Evolutionary conservation across 2,797 vertebrate species (phyloP).

Genomic region (Hydrocynus forskahlii): DNA sequence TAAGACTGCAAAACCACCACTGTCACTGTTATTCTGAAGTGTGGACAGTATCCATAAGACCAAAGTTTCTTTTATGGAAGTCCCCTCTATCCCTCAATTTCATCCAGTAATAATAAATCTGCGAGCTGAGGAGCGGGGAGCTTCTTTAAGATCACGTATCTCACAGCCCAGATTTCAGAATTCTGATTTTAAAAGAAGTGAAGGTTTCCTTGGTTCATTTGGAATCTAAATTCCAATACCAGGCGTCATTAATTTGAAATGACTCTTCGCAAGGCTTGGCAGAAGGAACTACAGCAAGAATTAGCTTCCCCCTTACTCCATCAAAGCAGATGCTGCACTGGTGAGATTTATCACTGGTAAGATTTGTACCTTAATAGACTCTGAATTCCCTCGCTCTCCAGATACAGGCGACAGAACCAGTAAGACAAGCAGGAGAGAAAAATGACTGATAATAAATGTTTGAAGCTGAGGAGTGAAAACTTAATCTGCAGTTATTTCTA

Average conservation of each 20-base stretch:
- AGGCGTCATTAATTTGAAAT: conserved; percentile 65
- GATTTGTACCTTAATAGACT: conserved; percentile 63
- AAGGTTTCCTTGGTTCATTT: conserved; percentile 25
- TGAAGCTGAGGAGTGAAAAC: conserved; percentile 58
- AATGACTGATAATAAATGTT: conserved; percentile 41
- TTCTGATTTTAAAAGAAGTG: conserved; percentile 12
- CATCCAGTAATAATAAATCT: conserved; percentile 37
- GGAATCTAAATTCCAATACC: conserved; percentile 56
- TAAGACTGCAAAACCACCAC: conserved; percentile 28
- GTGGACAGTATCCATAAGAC: conserved; percentile 26
- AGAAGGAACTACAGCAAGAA: conserved; percentile 35
- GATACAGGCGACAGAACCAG: conserved; percentile 36
- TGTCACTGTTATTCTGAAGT: conserved; percentile 21
- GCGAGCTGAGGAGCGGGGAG: not conserved
- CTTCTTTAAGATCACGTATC: conserved; percentile 35
- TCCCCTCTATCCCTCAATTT: conserved; percentile 4
- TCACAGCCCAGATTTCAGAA: conserved; percentile 3
- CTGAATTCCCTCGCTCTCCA: conserved; percentile 42
- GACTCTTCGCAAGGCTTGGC: conserved; percentile 41
- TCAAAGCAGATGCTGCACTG: conserved; percentile 45
- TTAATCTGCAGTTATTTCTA: conserved; percentile 50
- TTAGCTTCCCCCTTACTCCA: conserved; percentile 47
- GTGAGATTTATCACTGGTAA: conserved; percentile 53
- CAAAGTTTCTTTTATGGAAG: conserved; percentile 16
- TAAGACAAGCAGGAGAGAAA: conserved; percentile 31